Evolutionary conservation across 30 jellyfish, hydroid and myxozoan genomes (phyloP), one percentile per base, ranked within the genome.

Genomic region (Aurelia aurita complex sp. Pacific): DNA sequence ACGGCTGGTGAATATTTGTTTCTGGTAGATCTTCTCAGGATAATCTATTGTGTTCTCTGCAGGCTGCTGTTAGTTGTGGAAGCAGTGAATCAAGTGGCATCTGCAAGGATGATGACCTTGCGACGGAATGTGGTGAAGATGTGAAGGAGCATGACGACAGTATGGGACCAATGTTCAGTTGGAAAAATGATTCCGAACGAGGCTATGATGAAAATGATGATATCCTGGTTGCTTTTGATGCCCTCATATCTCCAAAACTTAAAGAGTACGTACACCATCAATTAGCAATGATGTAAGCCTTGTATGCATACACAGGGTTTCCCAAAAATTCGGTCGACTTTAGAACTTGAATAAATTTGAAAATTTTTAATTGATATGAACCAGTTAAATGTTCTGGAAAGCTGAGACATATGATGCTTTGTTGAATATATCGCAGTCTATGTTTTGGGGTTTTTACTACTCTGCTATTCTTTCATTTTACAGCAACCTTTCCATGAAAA

Each of bases 51-150:
- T 42, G 18, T 75, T 67, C 29, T 40, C 71, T 69, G 35, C 80
- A 82, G 91, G 64, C 32, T 29, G 61, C 70, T 8, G 55, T 46
- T 57, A 52, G 67, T 55, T 55, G 68, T 55, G 98, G 77, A 29
- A 87, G 96, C 73, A 97, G 95, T 73, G 99, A 90, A 40, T 54
- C 96, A 23, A 95, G 99, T 67, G 99, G 99, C 13, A 61, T 94
- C 23, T 79, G 80, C 64, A 95, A 95, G 71, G 99, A 95, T 35
- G 99, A 90, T 64, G 99, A 95, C 83, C 89, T 95, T 12, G 89
- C 99, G 19, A 95, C 99, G 1, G 99, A 95, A 82, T 82, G 97
- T 51, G 98, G 96, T 51, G 97, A 95, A 32, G 97, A 93, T 64
- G 82, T 59, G 59, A 88, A 80, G 81, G 97, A 95, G 70, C 81